Base-by-base conservation (phyloP, 2,888 invertebrate species). In the Oligia latruncula region DNA sequence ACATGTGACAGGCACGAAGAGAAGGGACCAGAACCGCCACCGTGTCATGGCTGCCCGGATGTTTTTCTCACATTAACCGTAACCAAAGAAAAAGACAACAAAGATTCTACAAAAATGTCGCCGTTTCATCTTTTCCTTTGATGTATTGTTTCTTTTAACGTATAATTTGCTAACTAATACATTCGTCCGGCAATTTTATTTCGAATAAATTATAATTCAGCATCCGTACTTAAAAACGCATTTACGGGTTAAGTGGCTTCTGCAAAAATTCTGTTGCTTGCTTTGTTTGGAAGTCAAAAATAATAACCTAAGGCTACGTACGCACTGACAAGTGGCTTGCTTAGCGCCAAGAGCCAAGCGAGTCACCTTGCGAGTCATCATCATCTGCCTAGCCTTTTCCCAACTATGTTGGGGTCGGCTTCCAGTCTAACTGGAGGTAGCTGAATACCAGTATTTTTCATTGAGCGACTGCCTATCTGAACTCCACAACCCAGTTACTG, bases 1-100 rank as follows among this genome's bases (percentile, higher is more conserved):
- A 89, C 89, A 88, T 85, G 85, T 85, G 87, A 90, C 90, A 87
- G 83, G 68, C 86, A 79, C 81, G 84, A 80, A 87, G 78, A 84
- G 40, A 71, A 40, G 64, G 76, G 75, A 78, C 72, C 83, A 85
- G 86, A 84, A 86, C 81, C 68, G 68, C 78, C 71, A 67, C 78
- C 80, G 76, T 68, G 81, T 77, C 86, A 88, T 71, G 40, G 74
- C 77, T 17, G 67, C 64, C 87, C 91, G 91, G 92, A 92, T 92
- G 92, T 91, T 91, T 87, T 84, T 82, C 66, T 80, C 83, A 67
- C 77, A 81, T 85, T 80, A 78, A 85, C 77, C 71, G 43, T 72
- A 68, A 84, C 72, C 64, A 78, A 71, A 60, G 65, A 49, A 70
- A 78, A 74, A 65, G 35, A 58, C 64, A 73, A 84, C 60, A 83